Evolutionary conservation across 2,113 vertebrate species (phyloP).

Genomic region (Ondatra zibethicus): DNA sequence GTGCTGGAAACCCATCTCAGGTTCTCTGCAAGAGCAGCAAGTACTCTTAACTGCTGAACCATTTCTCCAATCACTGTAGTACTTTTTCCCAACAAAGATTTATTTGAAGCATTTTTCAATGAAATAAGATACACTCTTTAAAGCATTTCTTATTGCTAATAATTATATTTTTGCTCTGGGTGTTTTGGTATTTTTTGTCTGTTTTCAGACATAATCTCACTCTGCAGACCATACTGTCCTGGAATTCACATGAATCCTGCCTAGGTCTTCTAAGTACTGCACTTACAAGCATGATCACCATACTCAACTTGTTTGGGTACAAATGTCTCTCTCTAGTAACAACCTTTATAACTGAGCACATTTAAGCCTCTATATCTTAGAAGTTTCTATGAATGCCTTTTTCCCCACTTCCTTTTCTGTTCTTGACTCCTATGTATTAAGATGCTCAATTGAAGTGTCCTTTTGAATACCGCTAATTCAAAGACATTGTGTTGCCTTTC

Average conservation of each 20-base stretch:
- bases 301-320: neutral
- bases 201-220: neutral
- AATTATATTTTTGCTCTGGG: constrained; percentile 26
- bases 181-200: neutral
- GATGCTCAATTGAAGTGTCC: neutral
- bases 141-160: neutral
- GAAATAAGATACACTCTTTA: constrained; percentile 23
- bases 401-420: constrained; percentile 5
- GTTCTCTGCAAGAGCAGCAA: neutral
- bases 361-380: neutral
- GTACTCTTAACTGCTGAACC: neutral
- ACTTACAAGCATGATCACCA: neutral
- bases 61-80: neutral
- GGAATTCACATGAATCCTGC: neutral
- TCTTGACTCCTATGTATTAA: neutral
- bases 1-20: neutral
- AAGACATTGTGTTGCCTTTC: constrained; percentile 31
- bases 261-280: neutral
- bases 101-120: neutral
- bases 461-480: constrained; percentile 1
- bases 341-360: neutral
- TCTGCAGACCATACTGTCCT: neutral
- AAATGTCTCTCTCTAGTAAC: neutral
- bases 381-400: constrained; percentile 16
- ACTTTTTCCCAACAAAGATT: constrained; percentile 3